Percentiles rank a stretch among this genome's conserved stretches.
phyloP scores from a whole-genome alignment of 1,140 invertebrate genomes.

The Drosophila parvula region DNA sequence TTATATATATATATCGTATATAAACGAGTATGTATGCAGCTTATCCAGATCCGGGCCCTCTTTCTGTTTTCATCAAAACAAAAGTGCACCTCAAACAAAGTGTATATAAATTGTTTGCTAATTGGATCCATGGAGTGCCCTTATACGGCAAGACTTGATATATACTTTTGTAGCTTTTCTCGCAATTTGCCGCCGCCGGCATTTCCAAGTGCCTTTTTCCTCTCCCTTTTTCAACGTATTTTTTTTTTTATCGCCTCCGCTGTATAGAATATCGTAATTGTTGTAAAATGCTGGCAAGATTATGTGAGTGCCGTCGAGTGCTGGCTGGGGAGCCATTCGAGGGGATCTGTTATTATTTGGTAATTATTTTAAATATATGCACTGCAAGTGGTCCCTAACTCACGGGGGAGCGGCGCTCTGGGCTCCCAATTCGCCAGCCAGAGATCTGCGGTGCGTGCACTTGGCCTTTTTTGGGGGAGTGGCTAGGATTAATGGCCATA shows the following conservation, averaged over 20 bases:
- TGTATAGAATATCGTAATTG: slow-evolving; percentile 49
- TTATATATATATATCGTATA: too few relatives aligned
- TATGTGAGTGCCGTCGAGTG: slow-evolving; percentile 8
- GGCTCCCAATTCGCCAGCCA: slow-evolving; percentile 2
- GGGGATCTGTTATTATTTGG: slow-evolving; percentile 51
- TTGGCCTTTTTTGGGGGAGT: slow-evolving; percentile 7
- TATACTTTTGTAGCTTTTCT: slow-evolving; percentile 37
- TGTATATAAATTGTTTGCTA: slow-evolving; percentile 55
- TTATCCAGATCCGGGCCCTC: slow-evolving; percentile 13
- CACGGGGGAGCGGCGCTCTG: slow-evolving; percentile 22
- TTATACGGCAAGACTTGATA: slow-evolving; percentile 32
- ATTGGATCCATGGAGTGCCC: slow-evolving; percentile 39
- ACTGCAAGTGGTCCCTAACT: slow-evolving; percentile 13
- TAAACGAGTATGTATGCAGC: too few relatives aligned
- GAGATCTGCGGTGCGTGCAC: slow-evolving; percentile 8
- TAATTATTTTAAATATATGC: slow-evolving; percentile 56
- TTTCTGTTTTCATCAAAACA: slow-evolving; percentile 1
- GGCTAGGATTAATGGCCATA: slow-evolving; percentile 9
- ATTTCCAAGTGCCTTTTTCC: slow-evolving; percentile 20
- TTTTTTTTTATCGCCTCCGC: slow-evolving; percentile 28
- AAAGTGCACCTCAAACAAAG: slow-evolving; percentile 25
- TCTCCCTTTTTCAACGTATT: slow-evolving; percentile 1
- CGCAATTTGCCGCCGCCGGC: slow-evolving; percentile 45
- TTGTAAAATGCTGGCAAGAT: slow-evolving; percentile 46
- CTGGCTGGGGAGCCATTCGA: slow-evolving; percentile 17